Evolutionary conservation across 2,888 invertebrate species (phyloP), one percentile per base, ranked within the genome.

Genomic region (Anaspis maculata): DNA sequence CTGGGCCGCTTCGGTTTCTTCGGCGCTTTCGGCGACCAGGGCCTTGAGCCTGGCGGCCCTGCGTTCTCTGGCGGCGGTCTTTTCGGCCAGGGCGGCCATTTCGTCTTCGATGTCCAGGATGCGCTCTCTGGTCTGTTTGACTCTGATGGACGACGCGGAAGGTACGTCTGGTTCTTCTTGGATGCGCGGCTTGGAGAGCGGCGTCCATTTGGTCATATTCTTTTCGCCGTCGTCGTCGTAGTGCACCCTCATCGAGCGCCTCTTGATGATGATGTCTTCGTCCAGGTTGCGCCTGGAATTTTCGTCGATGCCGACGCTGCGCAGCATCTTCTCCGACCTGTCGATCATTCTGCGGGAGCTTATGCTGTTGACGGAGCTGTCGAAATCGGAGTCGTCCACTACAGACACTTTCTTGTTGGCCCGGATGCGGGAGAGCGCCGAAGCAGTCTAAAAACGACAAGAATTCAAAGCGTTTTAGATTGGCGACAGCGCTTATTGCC

Each of bases 51-150:
- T 76, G 1, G 81, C 81, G 2, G 79, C 75, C 26, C 84, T 74
- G 38, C 77, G 76, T 55, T 85, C 84, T 42, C 84, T 72, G 12
- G 76, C 75, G 1, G 77, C 77, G 50, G 74, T 76, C 51, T 77
- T 73, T 52, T 83, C 81, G 11, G 69, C 76, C 37, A 83, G 64
- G 46, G 78, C 79, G 24, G 77, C 73, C 79, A 84, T 83, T 61
- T 86, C 85, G 29, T 76, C 76, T 53, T 85, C 83, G 25, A 86
- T 66, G 51, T 84, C 83, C 21, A 71, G 72, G 11, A 85, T 66
- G 27, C 84, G 73, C 6, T 80, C 80, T 42, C 79, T 72, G 1
- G 61, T 51, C 34, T 72, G 74, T 48, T 73, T 75, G 1, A 83
- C 83, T 28, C 85, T 63, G 26, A 71, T 68, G 12, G 72, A 71